phyloP scores from a whole-genome alignment of 2,113 vertebrate genomes.

The Mirza zaza region DNA sequence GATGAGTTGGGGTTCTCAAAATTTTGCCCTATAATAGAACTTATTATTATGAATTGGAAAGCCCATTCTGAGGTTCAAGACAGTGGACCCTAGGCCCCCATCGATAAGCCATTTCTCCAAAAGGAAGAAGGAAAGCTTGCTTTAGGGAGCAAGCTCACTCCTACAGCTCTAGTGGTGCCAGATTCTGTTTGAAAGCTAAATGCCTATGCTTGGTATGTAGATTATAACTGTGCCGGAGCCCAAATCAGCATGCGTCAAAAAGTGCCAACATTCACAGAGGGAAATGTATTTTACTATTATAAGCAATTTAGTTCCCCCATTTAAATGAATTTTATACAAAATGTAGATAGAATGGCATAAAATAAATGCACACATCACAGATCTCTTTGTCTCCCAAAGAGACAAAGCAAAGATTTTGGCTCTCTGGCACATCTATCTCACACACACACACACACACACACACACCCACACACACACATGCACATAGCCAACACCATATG shows the following conservation, averaged over 20 bases:
- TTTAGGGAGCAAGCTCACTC: not conserved
- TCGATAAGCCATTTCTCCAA: not conserved
- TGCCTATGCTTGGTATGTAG: conserved; percentile 63
- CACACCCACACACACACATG: not conserved
- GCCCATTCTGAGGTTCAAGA: conserved; percentile 47
- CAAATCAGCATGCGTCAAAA: conserved; percentile 69
- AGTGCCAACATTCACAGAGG: conserved; percentile 61
- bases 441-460: not conserved
- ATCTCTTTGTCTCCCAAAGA: conserved; percentile 50
- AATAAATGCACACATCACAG: conserved; percentile 61
- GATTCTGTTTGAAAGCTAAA: conserved; percentile 72
- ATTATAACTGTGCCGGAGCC: conserved; percentile 72
- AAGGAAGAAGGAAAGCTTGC: not conserved
- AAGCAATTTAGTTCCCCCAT: conserved; percentile 78
- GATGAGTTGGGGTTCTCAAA: not conserved
- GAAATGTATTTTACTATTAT: conserved; percentile 80
- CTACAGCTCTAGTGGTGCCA: not conserved
- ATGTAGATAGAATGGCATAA: conserved; percentile 13
- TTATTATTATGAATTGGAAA: conserved; percentile 61
- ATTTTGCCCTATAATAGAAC: not conserved
- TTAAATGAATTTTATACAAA: conserved; percentile 71
- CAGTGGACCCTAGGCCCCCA: not conserved
- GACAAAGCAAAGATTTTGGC: not conserved
- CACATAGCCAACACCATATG: not conserved
- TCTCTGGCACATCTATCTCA: not conserved